phyloP scores from a whole-genome alignment of 1,140 invertebrate species.

The Neodiprion lecontei region DNA sequence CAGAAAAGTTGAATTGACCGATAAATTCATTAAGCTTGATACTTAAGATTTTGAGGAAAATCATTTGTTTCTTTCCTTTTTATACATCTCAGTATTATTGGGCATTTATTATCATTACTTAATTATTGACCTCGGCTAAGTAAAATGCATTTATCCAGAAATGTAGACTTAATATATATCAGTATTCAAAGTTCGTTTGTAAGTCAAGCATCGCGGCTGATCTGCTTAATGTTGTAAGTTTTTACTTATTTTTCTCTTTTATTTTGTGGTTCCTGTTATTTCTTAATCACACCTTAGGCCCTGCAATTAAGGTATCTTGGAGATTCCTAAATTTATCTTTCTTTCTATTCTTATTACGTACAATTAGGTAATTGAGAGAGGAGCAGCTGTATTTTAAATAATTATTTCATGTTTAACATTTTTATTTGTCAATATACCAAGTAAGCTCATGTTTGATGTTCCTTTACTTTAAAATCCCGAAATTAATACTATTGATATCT shows the following conservation, averaged over 20 bases:
- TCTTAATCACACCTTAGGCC: too few species aligned
- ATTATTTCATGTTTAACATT: too few species aligned
- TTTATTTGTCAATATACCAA: not conserved
- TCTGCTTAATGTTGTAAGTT: not conserved
- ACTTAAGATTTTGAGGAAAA: too few species aligned
- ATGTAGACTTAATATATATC: constrained; percentile 37
- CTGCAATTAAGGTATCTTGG: too few species aligned
- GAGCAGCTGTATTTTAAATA: too few species aligned
- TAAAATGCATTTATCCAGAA: not conserved
- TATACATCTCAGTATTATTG: too few species aligned
- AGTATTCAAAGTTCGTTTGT: constrained; percentile 48
- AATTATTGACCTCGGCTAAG: not conserved
- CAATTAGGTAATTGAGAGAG: not conserved
- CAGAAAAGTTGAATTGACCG: too few species aligned
- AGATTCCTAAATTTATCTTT: not conserved
- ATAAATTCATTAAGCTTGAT: too few species aligned
- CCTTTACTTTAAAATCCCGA: too few species aligned
- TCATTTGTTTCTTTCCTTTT: too few species aligned
- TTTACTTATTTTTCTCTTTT: not conserved
- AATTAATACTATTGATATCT: not conserved
- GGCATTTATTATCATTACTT: too few species aligned
- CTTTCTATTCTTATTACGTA: not conserved
- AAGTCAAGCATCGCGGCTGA: constrained; percentile 3
- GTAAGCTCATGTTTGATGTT: too few species aligned
- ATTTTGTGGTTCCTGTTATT: not conserved